Evolutionary conservation across 2,797 vertebrate species (phyloP).

Genomic region (Syncerus caffer): DNA sequence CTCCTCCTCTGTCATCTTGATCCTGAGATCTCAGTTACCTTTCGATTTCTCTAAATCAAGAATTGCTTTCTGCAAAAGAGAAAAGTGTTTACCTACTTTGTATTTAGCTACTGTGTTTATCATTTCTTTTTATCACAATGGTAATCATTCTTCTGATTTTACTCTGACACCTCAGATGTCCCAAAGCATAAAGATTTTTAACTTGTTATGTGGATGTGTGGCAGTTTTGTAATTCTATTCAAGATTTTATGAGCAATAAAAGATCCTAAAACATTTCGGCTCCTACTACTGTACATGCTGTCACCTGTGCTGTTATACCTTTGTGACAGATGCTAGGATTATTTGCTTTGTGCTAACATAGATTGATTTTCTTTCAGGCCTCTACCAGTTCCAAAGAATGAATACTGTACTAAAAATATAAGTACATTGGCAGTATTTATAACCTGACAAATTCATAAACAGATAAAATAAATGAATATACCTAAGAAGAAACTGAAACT

Average conservation of each 20-base stretch:
- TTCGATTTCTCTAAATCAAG: neutral
- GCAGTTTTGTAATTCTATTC: conserved; percentile 1
- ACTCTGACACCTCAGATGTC: neutral
- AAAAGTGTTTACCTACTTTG: neutral
- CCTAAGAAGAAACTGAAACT: conserved; percentile 33
- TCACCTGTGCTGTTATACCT: neutral
- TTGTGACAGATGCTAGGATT: neutral
- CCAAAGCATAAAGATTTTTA: neutral
- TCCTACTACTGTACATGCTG: neutral
- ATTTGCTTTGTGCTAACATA: neutral
- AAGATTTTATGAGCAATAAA: conserved; percentile 29
- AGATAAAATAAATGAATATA: neutral
- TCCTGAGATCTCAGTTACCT: neutral
- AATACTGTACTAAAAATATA: neutral
- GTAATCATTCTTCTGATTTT: neutral
- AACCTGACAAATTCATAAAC: neutral
- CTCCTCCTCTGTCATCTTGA: neutral
- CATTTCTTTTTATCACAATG: neutral
- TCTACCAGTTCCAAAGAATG: conserved; percentile 7
- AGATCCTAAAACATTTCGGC: neutral
- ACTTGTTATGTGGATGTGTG: neutral
- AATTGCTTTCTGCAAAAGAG: neutral
- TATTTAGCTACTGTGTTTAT: neutral
- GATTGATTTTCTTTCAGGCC: neutral
- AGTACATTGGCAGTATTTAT: conserved; percentile 5